Percentiles rank a stretch among this genome's conserved stretches.
These are phyloP conservation scores for Melipona quadrifasciata DNA, from an alignment of 1,140 invertebrate genomes.

Conservation along the genomic window DNA sequence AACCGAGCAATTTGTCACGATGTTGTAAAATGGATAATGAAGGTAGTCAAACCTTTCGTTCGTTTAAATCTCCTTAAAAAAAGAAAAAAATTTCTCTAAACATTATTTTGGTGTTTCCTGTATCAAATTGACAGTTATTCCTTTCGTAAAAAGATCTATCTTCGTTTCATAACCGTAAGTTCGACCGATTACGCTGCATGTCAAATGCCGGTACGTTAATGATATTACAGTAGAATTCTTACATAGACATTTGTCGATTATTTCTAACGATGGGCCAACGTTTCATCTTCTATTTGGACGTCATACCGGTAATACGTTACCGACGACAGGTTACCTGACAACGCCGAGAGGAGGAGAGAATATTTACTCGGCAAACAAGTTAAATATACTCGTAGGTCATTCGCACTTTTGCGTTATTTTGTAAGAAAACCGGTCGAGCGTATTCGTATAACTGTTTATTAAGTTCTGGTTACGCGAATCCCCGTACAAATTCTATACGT, in stretches of 20 bases:
- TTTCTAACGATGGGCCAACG: background rate
- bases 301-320: background rate
- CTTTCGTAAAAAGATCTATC: too few species aligned
- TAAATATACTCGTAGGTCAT: slow-evolving; percentile 32
- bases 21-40: too few species aligned
- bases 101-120: too few species aligned
- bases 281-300: background rate
- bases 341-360: background rate
- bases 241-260: background rate
- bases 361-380: slow-evolving; percentile 29
- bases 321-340: slow-evolving; percentile 20
- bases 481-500: background rate
- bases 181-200: too few species aligned
- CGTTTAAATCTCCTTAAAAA: too few species aligned
- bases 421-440: background rate
- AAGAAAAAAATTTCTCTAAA: too few species aligned
- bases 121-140: too few species aligned
- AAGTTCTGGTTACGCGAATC: background rate
- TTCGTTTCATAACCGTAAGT: too few species aligned
- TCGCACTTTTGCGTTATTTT: slow-evolving; percentile 30
- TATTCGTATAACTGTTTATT: slow-evolving; percentile 10
- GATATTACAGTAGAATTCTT: background rate
- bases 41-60: too few species aligned
- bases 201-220: too few species aligned
- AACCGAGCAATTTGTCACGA: too few species aligned